Evolutionary conservation across 2,113 vertebrate genomes (phyloP), one percentile per base, ranked within the genome.

Genomic region (Motacilla alba): DNA sequence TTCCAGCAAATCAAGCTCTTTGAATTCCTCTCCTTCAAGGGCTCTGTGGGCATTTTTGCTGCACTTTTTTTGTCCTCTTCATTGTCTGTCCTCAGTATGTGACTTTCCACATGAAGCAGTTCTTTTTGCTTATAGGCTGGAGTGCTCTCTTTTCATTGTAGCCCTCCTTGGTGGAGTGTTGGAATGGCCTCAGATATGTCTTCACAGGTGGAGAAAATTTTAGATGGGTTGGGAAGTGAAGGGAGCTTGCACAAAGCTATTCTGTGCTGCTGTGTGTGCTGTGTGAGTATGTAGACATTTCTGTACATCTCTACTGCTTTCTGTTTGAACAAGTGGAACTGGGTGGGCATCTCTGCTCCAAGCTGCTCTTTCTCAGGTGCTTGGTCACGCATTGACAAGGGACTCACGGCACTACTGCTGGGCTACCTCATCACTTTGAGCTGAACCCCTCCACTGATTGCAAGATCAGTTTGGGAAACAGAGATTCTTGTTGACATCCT

Each of bases 211-310:
- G 22, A 49, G 41, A 78, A 47, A 58, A 50, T 41, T 37, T 33
- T 47, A 0, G 7, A 10, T 66, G 43, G 28, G 1, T 7, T 74
- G 60, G 50, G 31, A 66, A 62, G 33, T 11, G 13, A 26, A 53
- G 46, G 39, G 20, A 35, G 15, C 55, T 49, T 59, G 56, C 55
- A 62, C 20, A 11, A 0, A 0, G 8, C 16, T 22, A 11, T 72
- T 85, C 66, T 63, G 44, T 39, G 68, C 35, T 47, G 18, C 27
- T 35, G 11, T 19, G 28, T 11, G 62, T 20, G 10, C 50, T 67
- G 5, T 46, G 22, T 7, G 16, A 21, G 15, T 7, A 1, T 17
- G 18, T 41, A 43, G n/a, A 1, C n/a, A 12, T 63, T 90, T 72
- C 27, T 50, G 49, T 35, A 13, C 13, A 3, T 55, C 22, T 85